Evolutionary conservation across 2,888 invertebrate species (phyloP).

Genomic region (Synergus laeviventris): DNA sequence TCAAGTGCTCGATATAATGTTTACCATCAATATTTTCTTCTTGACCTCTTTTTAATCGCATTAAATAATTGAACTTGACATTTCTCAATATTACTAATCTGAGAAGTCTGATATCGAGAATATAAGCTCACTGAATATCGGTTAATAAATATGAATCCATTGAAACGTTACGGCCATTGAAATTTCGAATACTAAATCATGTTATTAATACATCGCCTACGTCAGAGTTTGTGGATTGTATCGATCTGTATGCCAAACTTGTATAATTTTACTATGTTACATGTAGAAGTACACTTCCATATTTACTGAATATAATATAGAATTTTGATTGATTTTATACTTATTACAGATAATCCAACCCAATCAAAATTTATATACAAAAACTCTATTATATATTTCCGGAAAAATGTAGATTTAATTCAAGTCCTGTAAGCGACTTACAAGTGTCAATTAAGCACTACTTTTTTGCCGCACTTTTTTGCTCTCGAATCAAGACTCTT

Average conservation of each 20-base stretch:
- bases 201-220: conserved; percentile 5
- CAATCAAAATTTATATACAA: too few species aligned
- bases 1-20: background rate
- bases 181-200: conserved; percentile 4
- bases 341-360: too few species aligned
- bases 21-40: background rate
- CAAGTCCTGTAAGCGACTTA: too few species aligned
- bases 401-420: too few species aligned
- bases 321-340: too few species aligned
- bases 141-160: background rate
- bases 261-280: background rate
- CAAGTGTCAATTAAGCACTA: too few species aligned
- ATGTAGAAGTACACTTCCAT: background rate
- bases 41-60: too few species aligned
- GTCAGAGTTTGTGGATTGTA: conserved; percentile 17
- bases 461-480: too few species aligned
- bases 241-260: conserved; percentile 8
- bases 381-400: too few species aligned
- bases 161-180: background rate
- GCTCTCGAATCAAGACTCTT: too few species aligned
- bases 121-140: background rate
- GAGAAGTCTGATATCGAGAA: background rate
- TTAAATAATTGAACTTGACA: too few species aligned
- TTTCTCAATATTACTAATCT: background rate
- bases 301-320: too few species aligned